These are phyloP conservation scores for Heliconius himera DNA, from an alignment of 1,140 invertebrate species.

Conservation along the genomic window DNA sequence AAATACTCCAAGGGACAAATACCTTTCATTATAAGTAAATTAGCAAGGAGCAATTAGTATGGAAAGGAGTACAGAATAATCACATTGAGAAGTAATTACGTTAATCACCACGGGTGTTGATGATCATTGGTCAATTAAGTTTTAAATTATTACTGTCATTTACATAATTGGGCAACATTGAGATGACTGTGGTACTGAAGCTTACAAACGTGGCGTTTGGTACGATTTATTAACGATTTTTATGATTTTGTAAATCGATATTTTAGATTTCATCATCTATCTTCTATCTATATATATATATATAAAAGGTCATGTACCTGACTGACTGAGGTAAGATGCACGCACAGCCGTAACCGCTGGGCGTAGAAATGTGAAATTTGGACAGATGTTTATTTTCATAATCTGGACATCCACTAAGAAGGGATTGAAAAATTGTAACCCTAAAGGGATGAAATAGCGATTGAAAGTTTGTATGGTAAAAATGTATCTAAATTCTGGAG, in stretches of 20 bases:
- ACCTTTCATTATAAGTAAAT: constrained; percentile 5
- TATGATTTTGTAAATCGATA: background rate
- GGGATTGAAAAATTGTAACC: too few species aligned
- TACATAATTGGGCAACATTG: constrained; percentile 53
- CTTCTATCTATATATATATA: too few species aligned
- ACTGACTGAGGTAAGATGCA: too few species aligned
- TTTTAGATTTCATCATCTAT: too few species aligned
- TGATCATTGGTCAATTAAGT: constrained; percentile 56
- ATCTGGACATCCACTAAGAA: too few species aligned
- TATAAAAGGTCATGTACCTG: too few species aligned
- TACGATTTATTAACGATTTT: background rate
- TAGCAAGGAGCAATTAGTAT: constrained; percentile 23
- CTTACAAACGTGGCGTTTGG: background rate
- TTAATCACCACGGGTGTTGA: constrained; percentile 47
- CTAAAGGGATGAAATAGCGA: too few species aligned
- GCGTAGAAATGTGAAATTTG: too few species aligned
- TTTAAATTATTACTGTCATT: constrained; percentile 54
- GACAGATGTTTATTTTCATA: too few species aligned
- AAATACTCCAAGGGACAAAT: background rate
- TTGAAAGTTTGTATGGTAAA: too few species aligned
- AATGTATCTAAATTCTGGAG: too few species aligned
- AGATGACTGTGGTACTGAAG: constrained; percentile 24
- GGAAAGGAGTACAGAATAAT: constrained; percentile 32
- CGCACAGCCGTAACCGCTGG: too few species aligned
- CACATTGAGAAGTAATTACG: constrained; percentile 42